phyloP scores from a whole-genome alignment of 2,113 vertebrate species.

The Crotalus helleri region DNA sequence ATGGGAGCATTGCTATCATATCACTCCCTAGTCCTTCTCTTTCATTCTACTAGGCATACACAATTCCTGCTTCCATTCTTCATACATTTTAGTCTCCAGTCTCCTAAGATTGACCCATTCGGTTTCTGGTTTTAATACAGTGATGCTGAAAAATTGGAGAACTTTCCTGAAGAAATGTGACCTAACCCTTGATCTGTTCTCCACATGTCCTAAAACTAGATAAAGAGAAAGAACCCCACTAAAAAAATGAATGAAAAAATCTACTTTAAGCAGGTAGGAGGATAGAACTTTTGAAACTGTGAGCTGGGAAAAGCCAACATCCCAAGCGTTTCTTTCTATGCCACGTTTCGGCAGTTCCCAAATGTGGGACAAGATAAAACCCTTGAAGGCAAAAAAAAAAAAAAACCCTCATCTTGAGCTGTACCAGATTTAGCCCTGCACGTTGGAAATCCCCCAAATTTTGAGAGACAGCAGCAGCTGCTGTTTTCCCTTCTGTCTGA shows the following conservation, averaged over 20 bases:
- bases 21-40: not conserved
- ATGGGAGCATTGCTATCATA: not conserved
- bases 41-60: not conserved
- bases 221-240: not conserved
- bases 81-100: not conserved
- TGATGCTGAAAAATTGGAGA: not conserved
- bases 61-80: not conserved
- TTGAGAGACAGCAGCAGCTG: not conserved
- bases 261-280: not conserved
- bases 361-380: not conserved
- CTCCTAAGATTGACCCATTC: not conserved
- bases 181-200: not conserved
- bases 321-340: not conserved
- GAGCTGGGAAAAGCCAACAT: not conserved
- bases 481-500: constrained; percentile 31
- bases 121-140: not conserved
- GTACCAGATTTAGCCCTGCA: constrained; percentile 11
- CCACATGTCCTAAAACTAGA: not conserved
- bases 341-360: not conserved
- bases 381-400: not conserved
- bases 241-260: not conserved
- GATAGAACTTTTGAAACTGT: not conserved
- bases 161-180: not conserved
- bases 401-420: not conserved
- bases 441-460: constrained; percentile 15